Evolutionary conservation across 1,140 invertebrate genomes (phyloP), one percentile per base, ranked within the genome.

Genomic region (Brachystomella parvula): DNA sequence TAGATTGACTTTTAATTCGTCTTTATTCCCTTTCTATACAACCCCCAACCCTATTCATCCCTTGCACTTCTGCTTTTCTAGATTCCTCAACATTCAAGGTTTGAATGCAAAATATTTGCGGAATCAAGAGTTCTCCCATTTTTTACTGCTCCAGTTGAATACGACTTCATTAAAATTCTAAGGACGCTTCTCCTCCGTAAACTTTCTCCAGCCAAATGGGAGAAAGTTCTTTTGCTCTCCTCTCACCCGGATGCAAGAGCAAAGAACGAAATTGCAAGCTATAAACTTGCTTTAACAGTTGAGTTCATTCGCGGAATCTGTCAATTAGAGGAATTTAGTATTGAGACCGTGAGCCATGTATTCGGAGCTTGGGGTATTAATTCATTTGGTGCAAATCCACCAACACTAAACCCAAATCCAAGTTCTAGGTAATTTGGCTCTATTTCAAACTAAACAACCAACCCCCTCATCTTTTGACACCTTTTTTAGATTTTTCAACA

Each of bases 361-460:
- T 60, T 66, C 2, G 68, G 68, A 26, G 49, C 64, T 3, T 70
- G 64, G 64, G 61, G 53, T 26, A 60, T 70, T 9, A 70, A 70
- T 35, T 66, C 64, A 2, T 70, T 70, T 47, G 68, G 68, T 6
- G 64, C 68, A 26, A 70, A 70, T 60, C 53, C 64, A 6, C 64
- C 64, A 28, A 62, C 64, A 2, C n/a, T n/a, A n/a, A 57, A 47
- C 32, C 47, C 64, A 30, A 63, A 70, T 59, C 68, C 68, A n/a
- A 39, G 29, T 26, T 53, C 61, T 24, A 66, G 65, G 65, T 66
- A 21, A 61, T 21, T 39, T 24, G 21, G 19, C 12, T 44, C 61
- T 53, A n/a, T 35, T 6, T 39, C 9, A 33, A 12, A 32, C 6
- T 62, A 39, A 30, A 62, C 28, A n/a, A 3, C 12, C 29, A 6